Percentiles rank a stretch among this genome's conserved stretches.
phyloP scores from a whole-genome alignment of 2,113 vertebrate species.

The Thymallus thymallus region DNA sequence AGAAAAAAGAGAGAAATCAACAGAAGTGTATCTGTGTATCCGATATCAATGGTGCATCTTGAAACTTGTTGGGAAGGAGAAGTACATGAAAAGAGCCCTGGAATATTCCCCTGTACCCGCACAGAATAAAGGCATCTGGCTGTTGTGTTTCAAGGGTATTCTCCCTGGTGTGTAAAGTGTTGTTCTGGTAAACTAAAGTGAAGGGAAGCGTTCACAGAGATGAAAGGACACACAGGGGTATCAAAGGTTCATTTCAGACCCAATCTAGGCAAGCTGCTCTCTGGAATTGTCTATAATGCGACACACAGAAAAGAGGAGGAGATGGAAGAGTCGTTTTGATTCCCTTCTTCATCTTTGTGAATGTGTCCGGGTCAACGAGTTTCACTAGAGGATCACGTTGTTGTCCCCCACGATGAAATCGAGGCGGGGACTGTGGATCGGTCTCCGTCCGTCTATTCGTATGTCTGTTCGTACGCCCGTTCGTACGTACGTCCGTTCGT shows the following conservation, averaged over 20 bases:
- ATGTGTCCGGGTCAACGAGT: conserved; percentile 29
- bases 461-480: no score
- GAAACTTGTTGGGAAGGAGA: conserved; percentile 35
- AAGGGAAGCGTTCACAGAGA: conserved; percentile 40
- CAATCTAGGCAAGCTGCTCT: conserved; percentile 41
- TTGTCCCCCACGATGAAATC: not conserved
- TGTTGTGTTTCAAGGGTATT: conserved; percentile 46
- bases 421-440: no score
- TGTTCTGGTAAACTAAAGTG: conserved; percentile 51
- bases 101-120: conserved; percentile 29
- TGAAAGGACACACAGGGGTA: conserved; percentile 38
- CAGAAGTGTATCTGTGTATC: conserved; percentile 28
- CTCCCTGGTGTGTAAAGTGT: conserved; percentile 41
- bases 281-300: conserved; percentile 41
- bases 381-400: conserved; percentile 27
- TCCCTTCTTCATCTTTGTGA: conserved; percentile 22
- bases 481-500: no score
- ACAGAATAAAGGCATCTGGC: conserved; percentile 33
- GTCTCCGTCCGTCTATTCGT: no score
- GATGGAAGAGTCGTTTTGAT: conserved; percentile 27
- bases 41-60: conserved; percentile 24
- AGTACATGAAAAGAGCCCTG: conserved; percentile 34
- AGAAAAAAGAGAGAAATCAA: conserved; percentile 24
- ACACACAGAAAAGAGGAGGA: conserved; percentile 27
- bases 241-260: conserved; percentile 43